Conservation (phyloP, 2,888 invertebrate genomes). For the Eurytoma californica region DNA sequence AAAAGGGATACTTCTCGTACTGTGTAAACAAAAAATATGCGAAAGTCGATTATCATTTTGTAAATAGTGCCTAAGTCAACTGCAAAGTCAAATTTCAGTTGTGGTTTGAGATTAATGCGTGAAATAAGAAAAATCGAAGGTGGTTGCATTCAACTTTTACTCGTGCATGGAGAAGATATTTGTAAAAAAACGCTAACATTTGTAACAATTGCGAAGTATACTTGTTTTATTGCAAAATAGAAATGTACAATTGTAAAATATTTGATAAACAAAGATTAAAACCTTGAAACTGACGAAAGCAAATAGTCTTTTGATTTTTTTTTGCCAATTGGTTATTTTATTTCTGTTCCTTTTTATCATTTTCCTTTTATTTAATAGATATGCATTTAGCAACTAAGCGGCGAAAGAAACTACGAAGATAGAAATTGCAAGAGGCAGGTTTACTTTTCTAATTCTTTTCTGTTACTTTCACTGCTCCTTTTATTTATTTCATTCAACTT, state of each 20-base stretch:
- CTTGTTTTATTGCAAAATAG: conserved; percentile 47
- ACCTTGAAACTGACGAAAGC: conserved; percentile 42
- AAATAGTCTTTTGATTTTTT: conserved; percentile 40
- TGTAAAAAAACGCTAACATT: conserved; percentile 49
- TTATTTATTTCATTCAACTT: neutral
- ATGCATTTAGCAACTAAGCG: too few relatives aligned
- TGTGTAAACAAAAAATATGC: conserved; percentile 6
- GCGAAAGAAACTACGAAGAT: too few relatives aligned
- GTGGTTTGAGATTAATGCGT: conserved; percentile 8
- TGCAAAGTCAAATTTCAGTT: conserved; percentile 21
- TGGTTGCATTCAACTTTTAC: conserved; percentile 31
- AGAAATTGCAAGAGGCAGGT: too few relatives aligned
- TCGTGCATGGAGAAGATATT: conserved; percentile 48
- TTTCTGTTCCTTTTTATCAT: neutral
- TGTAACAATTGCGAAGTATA: conserved; percentile 49
- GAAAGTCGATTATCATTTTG: conserved; percentile 30
- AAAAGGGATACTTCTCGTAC: neutral
- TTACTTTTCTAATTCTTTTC: too few relatives aligned
- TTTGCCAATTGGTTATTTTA: conserved; percentile 19
- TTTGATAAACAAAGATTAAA: conserved; percentile 56
- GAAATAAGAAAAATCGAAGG: conserved; percentile 29
- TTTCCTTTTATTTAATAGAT: neutral
- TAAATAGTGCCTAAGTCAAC: conserved; percentile 44
- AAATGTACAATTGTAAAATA: conserved; percentile 56
- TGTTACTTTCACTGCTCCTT: neutral